Percentiles rank a stretch among this genome's conserved stretches.
Evolutionary conservation across 2,113 vertebrate genomes (phyloP).

Genomic region (Mobula birostris): DNA sequence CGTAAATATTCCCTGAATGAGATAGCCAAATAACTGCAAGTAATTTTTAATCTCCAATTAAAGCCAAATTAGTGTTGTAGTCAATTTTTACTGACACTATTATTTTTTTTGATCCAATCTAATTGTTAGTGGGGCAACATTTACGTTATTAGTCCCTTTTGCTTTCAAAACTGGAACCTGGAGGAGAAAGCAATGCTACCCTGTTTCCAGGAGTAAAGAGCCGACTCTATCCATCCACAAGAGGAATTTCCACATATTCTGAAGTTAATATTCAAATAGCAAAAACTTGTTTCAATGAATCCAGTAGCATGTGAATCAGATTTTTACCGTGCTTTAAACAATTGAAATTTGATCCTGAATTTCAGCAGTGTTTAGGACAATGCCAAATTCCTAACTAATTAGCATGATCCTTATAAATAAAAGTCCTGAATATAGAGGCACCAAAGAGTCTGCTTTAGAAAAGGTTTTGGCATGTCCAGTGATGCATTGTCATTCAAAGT

Average conservation of each 20-base stretch:
- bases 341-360: neutral
- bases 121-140: neutral
- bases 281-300: neutral
- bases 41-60: neutral
- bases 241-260: neutral
- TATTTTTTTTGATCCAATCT: neutral
- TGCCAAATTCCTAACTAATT: constrained; percentile 5
- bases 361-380: neutral
- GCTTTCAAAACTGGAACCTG: neutral
- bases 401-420: constrained; percentile 2
- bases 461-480: neutral
- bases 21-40: neutral
- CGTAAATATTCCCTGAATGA: neutral
- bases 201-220: neutral
- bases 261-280: neutral
- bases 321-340: neutral
- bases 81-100: neutral
- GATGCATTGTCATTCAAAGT: constrained; percentile 15
- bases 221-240: neutral
- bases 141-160: neutral
- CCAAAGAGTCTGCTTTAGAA: constrained; percentile 1
- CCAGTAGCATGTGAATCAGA: too few relatives aligned
- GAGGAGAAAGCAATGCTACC: neutral
- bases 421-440: neutral
- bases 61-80: neutral